Evolutionary conservation across 2,797 vertebrate species (phyloP), one percentile per base, ranked within the genome.

Genomic region (Nothura maculosa): DNA sequence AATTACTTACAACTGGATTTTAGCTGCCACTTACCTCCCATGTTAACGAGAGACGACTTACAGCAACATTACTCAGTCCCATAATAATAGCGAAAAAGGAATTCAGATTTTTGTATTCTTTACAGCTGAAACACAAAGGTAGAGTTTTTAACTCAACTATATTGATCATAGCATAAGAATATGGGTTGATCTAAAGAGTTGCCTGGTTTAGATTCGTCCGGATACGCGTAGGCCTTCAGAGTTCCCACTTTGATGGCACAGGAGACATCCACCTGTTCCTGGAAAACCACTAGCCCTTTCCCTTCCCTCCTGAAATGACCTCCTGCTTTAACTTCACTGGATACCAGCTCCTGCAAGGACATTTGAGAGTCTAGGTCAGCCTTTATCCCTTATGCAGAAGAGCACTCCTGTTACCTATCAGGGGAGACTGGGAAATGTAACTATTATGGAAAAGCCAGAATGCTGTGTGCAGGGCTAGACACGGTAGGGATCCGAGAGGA

Each of bases 71-170:
- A 89, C 99, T 99, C 74, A 99, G 97, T 70, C 99, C 99, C 99
- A 99, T 99, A 85, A 99, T 97, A 90, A 99, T 97, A 85, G 99
- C 99, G 5, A 99, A 99, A 98, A 99, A 99, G 81, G 98, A 98
- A 87, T 99, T 99, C 93, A 99, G 97, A 90, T 99, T 99, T 98
- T 97, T 99, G 97, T 99, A 99, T 90, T 99, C 99, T 95, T 99
- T 99, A 97, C 99, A 99, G 98, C 99, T 99, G 94, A 95, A 98
- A 98, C 77, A 97, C 69, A 97, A 97, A 98, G 72, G 64, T 27
- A 3, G 38, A 34, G 22, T 55, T 68, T 92, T 94, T 81, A 78
- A 96, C 72, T 64, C 64, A 76, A 47, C 92, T 12, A 6, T 20
- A 84, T 92, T 50, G 76, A 76, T 75, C 43, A 84, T 75, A 72